phyloP scores from a whole-genome alignment of 2,888 invertebrate genomes.

The Pheosia tremula region DNA sequence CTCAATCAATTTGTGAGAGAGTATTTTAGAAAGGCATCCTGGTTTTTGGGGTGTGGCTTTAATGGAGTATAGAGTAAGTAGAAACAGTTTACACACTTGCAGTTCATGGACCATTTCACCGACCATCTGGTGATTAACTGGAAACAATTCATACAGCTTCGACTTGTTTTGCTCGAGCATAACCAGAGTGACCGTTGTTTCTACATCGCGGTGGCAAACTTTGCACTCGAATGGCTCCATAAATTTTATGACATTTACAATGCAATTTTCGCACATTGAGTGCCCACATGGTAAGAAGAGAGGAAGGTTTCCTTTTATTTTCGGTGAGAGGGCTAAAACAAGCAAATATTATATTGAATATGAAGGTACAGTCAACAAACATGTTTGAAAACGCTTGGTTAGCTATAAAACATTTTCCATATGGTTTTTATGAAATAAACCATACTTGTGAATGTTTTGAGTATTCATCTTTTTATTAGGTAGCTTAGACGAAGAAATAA shows the following conservation, averaged over 20 bases:
- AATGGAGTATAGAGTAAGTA: constrained; percentile 1
- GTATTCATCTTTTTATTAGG: too few species aligned
- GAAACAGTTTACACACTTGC: constrained; percentile 46
- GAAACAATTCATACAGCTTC: constrained; percentile 60
- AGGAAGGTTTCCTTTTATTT: constrained; percentile 72
- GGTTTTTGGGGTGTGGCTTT: too few species aligned
- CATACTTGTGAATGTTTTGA: too few species aligned
- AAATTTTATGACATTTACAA: constrained; percentile 65
- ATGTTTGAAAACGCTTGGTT: too few species aligned
- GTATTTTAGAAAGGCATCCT: too few species aligned
- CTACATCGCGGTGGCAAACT: constrained; percentile 69
- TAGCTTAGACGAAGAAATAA: too few species aligned
- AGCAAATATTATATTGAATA: background rate
- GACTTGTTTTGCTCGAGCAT: constrained; percentile 47
- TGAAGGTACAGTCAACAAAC: background rate
- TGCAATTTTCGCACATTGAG: constrained; percentile 87
- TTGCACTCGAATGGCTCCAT: constrained; percentile 76
- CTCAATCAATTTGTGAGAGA: too few species aligned
- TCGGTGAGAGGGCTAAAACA: constrained; percentile 45
- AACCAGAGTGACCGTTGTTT: constrained; percentile 40
- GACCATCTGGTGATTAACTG: constrained; percentile 65
- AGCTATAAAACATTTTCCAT: too few species aligned
- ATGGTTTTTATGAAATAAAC: too few species aligned
- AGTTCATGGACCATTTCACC: constrained; percentile 64
- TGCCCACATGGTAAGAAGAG: constrained; percentile 88